These are phyloP conservation scores for Sialis lutaria DNA, from an alignment of 2,888 invertebrate species.

Conservation along the genomic window DNA sequence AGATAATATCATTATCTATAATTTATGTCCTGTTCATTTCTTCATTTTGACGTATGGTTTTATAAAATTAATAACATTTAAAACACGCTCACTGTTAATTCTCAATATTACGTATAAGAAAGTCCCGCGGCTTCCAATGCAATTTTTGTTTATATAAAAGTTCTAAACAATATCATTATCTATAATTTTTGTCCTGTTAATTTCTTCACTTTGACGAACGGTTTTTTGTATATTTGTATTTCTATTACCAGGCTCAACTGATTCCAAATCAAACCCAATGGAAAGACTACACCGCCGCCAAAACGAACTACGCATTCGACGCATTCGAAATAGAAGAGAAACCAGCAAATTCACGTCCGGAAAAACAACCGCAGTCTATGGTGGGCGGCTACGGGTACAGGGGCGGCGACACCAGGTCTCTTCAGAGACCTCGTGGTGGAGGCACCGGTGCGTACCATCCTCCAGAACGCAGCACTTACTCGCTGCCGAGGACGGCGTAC, in stretches of 20 bases:
- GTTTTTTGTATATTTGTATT: too few relatives aligned
- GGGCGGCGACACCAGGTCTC: conserved; percentile 38
- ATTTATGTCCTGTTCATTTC: too few relatives aligned
- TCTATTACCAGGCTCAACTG: conserved; percentile 71
- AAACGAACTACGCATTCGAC: conserved; percentile 82
- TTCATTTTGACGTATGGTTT: too few relatives aligned
- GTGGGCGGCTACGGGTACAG: conserved; percentile 17
- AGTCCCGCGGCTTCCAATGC: too few relatives aligned
- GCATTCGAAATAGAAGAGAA: conserved; percentile 66
- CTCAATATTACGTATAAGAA: too few relatives aligned
- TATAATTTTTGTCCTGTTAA: too few relatives aligned
- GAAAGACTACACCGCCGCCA: conserved; percentile 71
- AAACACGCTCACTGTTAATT: too few relatives aligned
- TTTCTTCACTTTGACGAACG: too few relatives aligned
- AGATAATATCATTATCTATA: too few relatives aligned
- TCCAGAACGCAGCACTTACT: conserved; percentile 49
- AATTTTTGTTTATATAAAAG: too few relatives aligned
- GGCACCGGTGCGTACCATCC: conserved; percentile 16
- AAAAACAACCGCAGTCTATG: conserved; percentile 13
- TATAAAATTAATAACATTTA: too few relatives aligned
- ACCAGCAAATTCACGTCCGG: conserved; percentile 14
- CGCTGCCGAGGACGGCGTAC: conserved; percentile 51
- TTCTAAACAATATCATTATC: too few relatives aligned
- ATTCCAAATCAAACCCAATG: conserved; percentile 64
- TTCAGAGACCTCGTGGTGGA: conserved; percentile 33